These are phyloP conservation scores for Paramormyrops hopkinsi DNA, from an alignment of 2,797 vertebrate genomes.

Conservation along the genomic window DNA sequence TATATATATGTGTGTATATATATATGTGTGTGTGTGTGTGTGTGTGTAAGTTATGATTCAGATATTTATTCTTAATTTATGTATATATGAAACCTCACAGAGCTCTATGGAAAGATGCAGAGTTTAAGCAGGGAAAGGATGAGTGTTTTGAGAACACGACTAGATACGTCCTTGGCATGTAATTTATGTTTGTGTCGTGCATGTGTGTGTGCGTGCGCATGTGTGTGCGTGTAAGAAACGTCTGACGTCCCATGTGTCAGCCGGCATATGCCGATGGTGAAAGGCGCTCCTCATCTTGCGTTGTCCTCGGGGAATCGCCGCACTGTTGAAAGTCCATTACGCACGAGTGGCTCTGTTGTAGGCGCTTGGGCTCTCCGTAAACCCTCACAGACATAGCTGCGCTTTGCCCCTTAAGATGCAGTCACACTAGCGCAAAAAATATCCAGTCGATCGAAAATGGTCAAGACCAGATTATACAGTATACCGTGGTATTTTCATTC, in stretches of 20 bases:
- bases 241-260: background rate
- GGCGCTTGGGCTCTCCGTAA: background rate
- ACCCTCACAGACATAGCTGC: background rate
- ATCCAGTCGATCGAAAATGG: background rate
- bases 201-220: conserved; percentile 13
- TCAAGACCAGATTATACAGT: background rate
- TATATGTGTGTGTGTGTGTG: background rate
- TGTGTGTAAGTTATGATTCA: conserved; percentile 29
- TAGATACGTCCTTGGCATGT: conserved; percentile 71
- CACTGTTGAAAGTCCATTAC: background rate
- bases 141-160: conserved; percentile 39
- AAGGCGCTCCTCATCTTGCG: background rate
- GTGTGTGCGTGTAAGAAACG: background rate
- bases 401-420: background rate
- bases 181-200: conserved; percentile 41
- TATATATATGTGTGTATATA: background rate
- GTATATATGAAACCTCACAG: conserved; percentile 64
- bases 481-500: background rate
- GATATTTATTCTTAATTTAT: conserved; percentile 72
- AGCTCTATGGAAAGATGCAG: conserved; percentile 58
- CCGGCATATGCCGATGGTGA: background rate
- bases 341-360: background rate
- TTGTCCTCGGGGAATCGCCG: background rate
- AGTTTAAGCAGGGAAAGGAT: conserved; percentile 54
- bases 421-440: background rate